Base-by-base conservation (phyloP, 2,797 vertebrate species). In the Phalanger gymnotis region DNA sequence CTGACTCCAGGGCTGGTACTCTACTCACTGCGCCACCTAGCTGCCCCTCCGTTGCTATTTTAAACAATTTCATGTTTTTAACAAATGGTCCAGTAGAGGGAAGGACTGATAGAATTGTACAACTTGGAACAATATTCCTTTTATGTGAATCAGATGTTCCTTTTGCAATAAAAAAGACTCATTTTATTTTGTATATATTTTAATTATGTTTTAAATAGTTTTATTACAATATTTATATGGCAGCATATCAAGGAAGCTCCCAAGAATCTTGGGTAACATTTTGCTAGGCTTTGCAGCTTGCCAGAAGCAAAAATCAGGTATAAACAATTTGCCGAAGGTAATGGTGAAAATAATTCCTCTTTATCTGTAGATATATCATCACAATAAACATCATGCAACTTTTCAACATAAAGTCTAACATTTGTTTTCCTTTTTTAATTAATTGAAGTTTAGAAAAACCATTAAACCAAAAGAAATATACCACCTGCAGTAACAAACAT, bases 141-240 rank as follows among this genome's bases (percentile, higher is more conserved):
- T 94, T 57, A 93, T 3, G 54, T 95, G 31, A 66, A 9, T 61
- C 4, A 5, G 4, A 34, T 52, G n/a, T 90, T 95, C 87, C 93
- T 92, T 91, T 96, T 56, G 53, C 92, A 95, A 96, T 34, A 96
- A 47, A 93, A 93, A 90, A 90, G 73, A 94, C 30, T 92, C 93
- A 94, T 92, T 91, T 97, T 95, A 87, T 94, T 92, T 96, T 55
- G 94, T 93, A 56, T 91, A 73, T 40, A 40, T 90, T 95, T 97
- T 96, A 96, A 96, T 96, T 95, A 34, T 34, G 31, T 81, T 54
- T 91, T 87, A 94, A 95, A 94, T 47, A 95, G 14, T 94, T 97
- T 81, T 81, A 94, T 96, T 97, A 89, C 40, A 91, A 56, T 96
- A 94, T 96, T 97, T 91, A 96, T 95, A 54, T 87, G 93, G n/a